Base-by-base conservation (phyloP, 2,797 vertebrate species). In the Clarias pachynema region DNA sequence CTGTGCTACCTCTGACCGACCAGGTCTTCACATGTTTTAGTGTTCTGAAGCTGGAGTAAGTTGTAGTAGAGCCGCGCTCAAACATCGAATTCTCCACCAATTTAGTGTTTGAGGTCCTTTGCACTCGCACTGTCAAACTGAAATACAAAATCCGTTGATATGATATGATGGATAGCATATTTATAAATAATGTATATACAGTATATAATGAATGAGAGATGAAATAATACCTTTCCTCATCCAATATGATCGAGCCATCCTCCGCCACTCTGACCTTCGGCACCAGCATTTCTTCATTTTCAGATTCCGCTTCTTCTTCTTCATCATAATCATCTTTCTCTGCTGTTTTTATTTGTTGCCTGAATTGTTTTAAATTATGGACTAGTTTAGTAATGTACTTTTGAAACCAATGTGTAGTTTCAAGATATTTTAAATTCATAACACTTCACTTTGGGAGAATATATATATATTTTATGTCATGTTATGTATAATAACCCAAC, bases 191-290 rank as follows among this genome's bases (percentile, higher is more conserved):
- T 3, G 40, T 44, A 62, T 26, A 29, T 15, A 65, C 8, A 49
- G 26, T 7, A 49, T 53, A 49, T 15, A 73, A 56, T 18, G 18
- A 69, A 22, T n/a, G 65, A 44, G 10, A 78, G 31, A 31, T 37
- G 56, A 60, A 34, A 65, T 1, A 26, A 26, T 84, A 96, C 98
- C 98, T 99, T 91, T 98, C 97, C 92, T 99, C 98, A 89, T 99
- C 97, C 87, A 99, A 95, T 91, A 99, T 98, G 92, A 99, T 97
- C 1, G 98, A 94, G 65, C 98, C 98, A 84, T 99, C 98, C 93
- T 99, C 98, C 72, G 97, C 98, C 85, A 99, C 98, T 94, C 97
- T 99, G 65, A 99, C 97, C 90, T 95, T 96, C 87, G 98, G 98
- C 89, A 97, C 97, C 82, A 98, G 92, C 87, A 96, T 89, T 0